Percentiles rank a stretch among this genome's conserved stretches.
These are phyloP conservation scores for Nycticebus coucang DNA, from an alignment of 2,113 vertebrate genomes.

Conservation along the genomic window DNA sequence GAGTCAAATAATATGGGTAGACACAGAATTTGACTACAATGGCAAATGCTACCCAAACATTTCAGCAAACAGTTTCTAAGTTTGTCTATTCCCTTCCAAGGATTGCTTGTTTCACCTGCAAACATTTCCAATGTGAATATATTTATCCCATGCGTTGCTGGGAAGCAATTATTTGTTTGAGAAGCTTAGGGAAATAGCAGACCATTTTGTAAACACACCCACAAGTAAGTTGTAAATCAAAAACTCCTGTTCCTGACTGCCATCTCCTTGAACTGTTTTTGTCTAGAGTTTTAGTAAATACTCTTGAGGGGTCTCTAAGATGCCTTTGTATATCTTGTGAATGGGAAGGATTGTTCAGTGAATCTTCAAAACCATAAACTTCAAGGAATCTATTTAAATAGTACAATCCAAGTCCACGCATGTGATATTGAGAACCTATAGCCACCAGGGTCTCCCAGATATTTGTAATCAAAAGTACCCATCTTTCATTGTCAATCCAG, in stretches of 20 bases:
- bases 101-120: conserved; percentile 60
- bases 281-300: not conserved
- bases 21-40: conserved; percentile 62
- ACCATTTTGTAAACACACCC: conserved; percentile 31
- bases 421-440: not conserved
- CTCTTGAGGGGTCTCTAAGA: not conserved
- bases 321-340: not conserved
- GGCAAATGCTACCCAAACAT: conserved; percentile 37
- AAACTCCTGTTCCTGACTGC: not conserved
- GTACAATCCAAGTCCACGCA: not conserved
- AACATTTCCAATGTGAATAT: conserved; percentile 55
- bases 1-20: conserved; percentile 26
- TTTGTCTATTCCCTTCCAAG: conserved; percentile 30
- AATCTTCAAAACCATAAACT: not conserved
- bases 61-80: conserved; percentile 55
- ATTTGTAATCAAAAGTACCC: not conserved
- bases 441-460: not conserved
- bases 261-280: not conserved
- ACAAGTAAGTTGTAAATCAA: not conserved
- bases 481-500: not conserved
- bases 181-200: conserved; percentile 59
- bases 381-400: not conserved
- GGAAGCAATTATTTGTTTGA: conserved; percentile 61
- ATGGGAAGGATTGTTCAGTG: not conserved
- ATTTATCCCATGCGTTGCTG: conserved; percentile 40